phyloP scores from a whole-genome alignment of 1,140 invertebrate species.

The Capitella teleta region DNA sequence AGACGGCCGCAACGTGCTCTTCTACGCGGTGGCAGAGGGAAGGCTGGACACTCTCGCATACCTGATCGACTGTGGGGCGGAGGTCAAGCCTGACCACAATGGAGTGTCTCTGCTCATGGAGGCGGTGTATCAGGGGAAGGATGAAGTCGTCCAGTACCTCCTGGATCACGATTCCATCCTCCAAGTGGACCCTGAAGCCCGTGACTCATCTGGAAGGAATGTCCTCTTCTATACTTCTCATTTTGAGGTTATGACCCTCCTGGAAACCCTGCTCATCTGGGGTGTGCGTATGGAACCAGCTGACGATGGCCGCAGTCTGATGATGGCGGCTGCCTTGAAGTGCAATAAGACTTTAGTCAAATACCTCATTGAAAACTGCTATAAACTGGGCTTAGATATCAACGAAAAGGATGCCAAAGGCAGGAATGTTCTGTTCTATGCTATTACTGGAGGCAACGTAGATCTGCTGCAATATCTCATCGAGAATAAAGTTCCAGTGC shows the following conservation, averaged over 20 bases:
- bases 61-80: constrained; percentile 4
- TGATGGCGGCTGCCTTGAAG: constrained; percentile 12
- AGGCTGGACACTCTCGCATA: constrained; percentile 4
- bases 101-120: constrained; percentile 13
- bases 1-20: constrained; percentile 14
- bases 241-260: background rate
- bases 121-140: constrained; percentile 3
- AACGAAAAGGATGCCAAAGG: constrained; percentile 8
- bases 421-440: constrained; percentile 15
- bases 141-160: constrained; percentile 8
- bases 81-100: background rate
- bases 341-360: background rate
- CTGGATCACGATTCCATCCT: background rate
- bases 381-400: constrained; percentile 2
- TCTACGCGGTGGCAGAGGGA: constrained; percentile 13
- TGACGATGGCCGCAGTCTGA: constrained; percentile 8
- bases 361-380: constrained; percentile 10
- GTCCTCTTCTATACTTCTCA: constrained; percentile 8
- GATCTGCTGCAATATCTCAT: constrained; percentile 6
- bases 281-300: background rate
- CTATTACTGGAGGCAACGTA: constrained; percentile 8
- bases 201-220: constrained; percentile 11
- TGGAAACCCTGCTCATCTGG: background rate
- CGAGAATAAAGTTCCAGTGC: background rate
- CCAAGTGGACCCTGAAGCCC: constrained; percentile 2